phyloP scores from a whole-genome alignment of 2,888 invertebrate genomes.

The Oasisia sp. region DNA sequence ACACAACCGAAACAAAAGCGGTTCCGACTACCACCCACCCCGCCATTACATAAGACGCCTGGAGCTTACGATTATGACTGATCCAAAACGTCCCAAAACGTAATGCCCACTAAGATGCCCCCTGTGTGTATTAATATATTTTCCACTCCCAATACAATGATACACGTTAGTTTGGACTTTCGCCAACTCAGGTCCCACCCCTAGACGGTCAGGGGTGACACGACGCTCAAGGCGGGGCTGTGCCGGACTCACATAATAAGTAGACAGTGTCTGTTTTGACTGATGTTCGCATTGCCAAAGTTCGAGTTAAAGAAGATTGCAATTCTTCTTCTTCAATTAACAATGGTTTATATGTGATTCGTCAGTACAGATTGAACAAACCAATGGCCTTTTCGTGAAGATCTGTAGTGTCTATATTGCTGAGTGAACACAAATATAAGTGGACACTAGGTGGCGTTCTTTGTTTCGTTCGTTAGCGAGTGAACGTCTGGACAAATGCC shows the following conservation, averaged over 20 bases:
- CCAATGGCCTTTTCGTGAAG: background rate
- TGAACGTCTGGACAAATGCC: background rate
- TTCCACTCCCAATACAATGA: no score
- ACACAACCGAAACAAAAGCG: no score
- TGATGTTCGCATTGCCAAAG: background rate
- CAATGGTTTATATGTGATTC: background rate
- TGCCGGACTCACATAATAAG: background rate
- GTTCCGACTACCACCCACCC: no score
- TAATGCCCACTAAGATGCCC: no score
- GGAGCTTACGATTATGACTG: no score
- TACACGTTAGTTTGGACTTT: no score
- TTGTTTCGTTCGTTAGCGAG: background rate
- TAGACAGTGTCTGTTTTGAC: background rate
- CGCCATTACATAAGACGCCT: no score
- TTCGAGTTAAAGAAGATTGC: background rate
- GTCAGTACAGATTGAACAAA: background rate
- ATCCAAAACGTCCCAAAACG: no score
- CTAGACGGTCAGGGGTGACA: background rate
- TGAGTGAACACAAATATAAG: background rate
- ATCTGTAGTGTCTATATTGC: background rate
- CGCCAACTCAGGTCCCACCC: no score
- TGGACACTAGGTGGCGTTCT: background rate
- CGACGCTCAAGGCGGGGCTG: background rate
- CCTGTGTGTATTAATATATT: no score
- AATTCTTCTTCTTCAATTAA: background rate